Evolutionary conservation across 2,888 invertebrate genomes (phyloP), one percentile per base, ranked within the genome.

Genomic region (Calameuta pallipes): DNA sequence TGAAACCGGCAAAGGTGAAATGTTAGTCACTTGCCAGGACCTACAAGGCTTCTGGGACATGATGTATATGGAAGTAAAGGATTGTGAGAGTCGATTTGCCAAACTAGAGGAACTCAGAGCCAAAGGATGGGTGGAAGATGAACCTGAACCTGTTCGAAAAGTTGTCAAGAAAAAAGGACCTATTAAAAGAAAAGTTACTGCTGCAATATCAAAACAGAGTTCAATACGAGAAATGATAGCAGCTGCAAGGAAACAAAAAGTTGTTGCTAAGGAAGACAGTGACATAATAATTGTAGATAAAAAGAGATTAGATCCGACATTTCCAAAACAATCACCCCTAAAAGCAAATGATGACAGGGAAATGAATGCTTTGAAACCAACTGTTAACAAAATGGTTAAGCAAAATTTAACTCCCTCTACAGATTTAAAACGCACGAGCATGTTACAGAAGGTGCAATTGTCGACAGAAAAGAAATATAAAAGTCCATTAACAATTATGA

Each of bases 21-120:
- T 93, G 82, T 91, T 93, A 13, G 93, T 95, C 71, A 94, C 94
- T 0, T 93, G 94, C 79, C 93, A 94, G 11, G 97, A 97, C 92
- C 93, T 97, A 77, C 95, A 95, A 85, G 97, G 97, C 36, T 97
- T 97, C 92, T 97, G 97, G 97, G 97, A 97, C 86, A 95, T 96
- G 95, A 94, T 96, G 69, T 94, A 94, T 83, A 94, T 96, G 91
- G 96, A 97, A 93, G 93, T 92, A 23, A 85, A 81, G 33, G 81
- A 91, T 73, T 90, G 91, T 75, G 84, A 89, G 6, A 77, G 71
- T 11, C 82, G 91, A 9, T 91, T 91, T 69, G 78, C 83, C 1
- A 86, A 85, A 41, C 81, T 90, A 9, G 84, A 86, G 12, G 78
- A 85, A 35, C 71, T 89, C 9, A 82, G 83, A 69, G 37, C 79